phyloP scores from a whole-genome alignment of 2,113 vertebrate genomes.

The Gorsachius goisagi region DNA sequence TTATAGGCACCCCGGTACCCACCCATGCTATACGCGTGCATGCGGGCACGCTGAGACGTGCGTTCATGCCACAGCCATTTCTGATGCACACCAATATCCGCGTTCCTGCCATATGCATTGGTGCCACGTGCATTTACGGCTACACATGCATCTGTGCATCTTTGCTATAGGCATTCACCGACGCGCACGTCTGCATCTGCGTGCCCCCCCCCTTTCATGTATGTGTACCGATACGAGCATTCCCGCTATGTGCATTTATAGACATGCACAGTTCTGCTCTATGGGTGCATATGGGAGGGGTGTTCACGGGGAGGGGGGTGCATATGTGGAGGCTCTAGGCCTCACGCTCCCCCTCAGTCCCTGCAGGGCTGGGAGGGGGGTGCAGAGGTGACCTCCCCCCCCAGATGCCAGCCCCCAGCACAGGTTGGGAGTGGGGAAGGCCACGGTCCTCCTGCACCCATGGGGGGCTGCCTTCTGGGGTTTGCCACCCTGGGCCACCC shows the following conservation, averaged over 20 bases:
- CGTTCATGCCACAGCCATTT: not conserved
- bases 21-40: rapidly evolving
- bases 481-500: rapidly evolving
- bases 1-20: not conserved
- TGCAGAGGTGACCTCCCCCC: not conserved
- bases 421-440: rapidly evolving
- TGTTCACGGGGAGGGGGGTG: rapidly evolving
- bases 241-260: rapidly evolving
- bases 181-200: no score
- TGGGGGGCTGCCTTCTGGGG: not conserved
- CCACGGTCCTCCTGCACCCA: rapidly evolving
- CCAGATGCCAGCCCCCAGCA: not conserved
- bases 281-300: rapidly evolving
- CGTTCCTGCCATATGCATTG: not conserved
- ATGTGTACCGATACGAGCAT: rapidly evolving
- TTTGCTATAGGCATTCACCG: no score
- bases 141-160: no score
- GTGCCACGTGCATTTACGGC: not conserved
- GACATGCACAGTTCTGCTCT: rapidly evolving
- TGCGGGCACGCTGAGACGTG: rapidly evolving
- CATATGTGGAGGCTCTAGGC: not conserved
- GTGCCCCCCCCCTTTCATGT: rapidly evolving
- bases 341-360: not conserved
- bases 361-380: not conserved
- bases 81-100: not conserved